Evolutionary conservation across 1,140 invertebrate species (phyloP), one percentile per base, ranked within the genome.

Genomic region (Solenopsis invicta): DNA sequence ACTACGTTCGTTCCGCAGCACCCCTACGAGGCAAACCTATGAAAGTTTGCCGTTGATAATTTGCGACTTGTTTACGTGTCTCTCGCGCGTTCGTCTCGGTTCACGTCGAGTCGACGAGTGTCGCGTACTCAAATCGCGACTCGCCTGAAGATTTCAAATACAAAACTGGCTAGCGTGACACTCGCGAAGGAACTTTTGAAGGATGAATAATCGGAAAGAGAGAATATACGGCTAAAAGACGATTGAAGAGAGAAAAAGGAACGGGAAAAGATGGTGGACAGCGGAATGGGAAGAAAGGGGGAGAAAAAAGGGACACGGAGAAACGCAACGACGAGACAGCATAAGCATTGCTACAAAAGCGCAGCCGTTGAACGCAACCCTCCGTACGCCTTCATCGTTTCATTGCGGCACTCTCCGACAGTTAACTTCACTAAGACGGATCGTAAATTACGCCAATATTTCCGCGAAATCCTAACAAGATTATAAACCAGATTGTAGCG

Each of bases 381-480:
- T 56, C 66, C 75, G 74, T 37, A 41, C 48, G 86, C 52, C 85
- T 88, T 87, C 88, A 85, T 87, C 81, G 66, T 81, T 82, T 72
- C 64, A 72, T 69, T 89, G 71, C 88, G 89, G 86, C 85, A 85
- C 80, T 64, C 80, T 81, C 89, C 88, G 93, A 93, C 90, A 91
- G 93, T 94, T 93, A 93, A 93, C 92, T 93, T 91, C 91, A 92
- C 92, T 80, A 87, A 85, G 93, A 94, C 93, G 93, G 91, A 94
- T 93, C 94, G 94, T 95, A 95, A 95, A 95, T 95, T 95, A 95
- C 92, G 88, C 87, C 94, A 94, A 95, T 95, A 95, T 95, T 95
- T 95, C 95, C 94, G 94, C 94, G 94, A 95, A 95, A 94, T 94
- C 93, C 93, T 95, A 95, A 95, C 94, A 94, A 95, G 94, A 95